Percentiles rank a stretch among this genome's conserved stretches.
These are phyloP conservation scores for Cataglyphis hispanica DNA, from an alignment of 1,140 invertebrate species.

Conservation along the genomic window DNA sequence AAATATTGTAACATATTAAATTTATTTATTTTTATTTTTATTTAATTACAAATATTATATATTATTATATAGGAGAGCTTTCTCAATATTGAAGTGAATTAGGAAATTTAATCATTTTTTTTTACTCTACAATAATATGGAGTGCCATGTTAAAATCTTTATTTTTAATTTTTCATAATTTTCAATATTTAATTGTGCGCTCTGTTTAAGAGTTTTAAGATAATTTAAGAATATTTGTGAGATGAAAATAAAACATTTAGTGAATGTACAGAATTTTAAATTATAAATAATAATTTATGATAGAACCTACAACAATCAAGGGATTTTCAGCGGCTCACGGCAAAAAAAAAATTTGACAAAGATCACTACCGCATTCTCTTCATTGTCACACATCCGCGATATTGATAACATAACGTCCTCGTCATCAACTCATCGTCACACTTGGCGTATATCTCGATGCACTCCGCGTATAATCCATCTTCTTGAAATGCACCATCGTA, in stretches of 20 bases:
- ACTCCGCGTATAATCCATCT: slow-evolving; percentile 45
- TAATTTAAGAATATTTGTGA: too few relatives aligned
- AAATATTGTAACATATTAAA: background rate
- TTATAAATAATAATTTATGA: background rate
- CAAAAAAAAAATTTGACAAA: slow-evolving; percentile 39
- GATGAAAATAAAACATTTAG: too few relatives aligned
- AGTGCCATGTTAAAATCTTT: background rate
- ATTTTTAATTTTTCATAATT: too few relatives aligned
- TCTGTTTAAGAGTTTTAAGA: too few relatives aligned
- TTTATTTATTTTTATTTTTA: background rate
- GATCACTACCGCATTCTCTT: slow-evolving; percentile 64
- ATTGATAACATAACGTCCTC: slow-evolving; percentile 2
- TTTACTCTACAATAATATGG: background rate
- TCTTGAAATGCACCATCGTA: slow-evolving; percentile 17
- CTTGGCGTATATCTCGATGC: slow-evolving; percentile 36
- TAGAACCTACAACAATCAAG: background rate
- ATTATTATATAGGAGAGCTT: background rate
- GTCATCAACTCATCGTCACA: slow-evolving; percentile 59
- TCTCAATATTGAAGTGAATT: background rate
- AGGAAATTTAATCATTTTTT: background rate
- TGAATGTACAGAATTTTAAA: background rate
- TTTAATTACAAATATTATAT: background rate
- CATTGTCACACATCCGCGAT: slow-evolving; percentile 46
- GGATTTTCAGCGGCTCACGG: slow-evolving; percentile 8
- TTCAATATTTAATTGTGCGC: too few relatives aligned